These are phyloP conservation scores for Elmis aenea DNA, from an alignment of 2,888 invertebrate species.

Conservation along the genomic window DNA sequence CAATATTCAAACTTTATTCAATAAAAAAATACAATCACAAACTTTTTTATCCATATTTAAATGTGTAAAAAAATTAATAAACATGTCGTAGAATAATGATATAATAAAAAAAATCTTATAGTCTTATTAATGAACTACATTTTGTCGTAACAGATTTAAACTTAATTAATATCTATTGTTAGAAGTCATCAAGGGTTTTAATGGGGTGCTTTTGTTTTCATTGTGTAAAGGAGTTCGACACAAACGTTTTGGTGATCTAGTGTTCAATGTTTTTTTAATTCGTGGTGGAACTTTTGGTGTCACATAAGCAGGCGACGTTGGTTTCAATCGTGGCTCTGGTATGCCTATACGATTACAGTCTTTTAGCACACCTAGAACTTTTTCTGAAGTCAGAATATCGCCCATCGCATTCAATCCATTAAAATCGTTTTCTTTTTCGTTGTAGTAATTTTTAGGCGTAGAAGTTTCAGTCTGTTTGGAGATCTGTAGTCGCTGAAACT, in stretches of 20 bases:
- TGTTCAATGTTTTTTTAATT: conserved; percentile 56
- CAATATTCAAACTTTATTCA: too few relatives aligned
- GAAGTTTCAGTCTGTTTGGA: too few relatives aligned
- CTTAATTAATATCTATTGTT: neutral
- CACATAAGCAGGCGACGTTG: conserved; percentile 22
- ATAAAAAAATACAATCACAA: too few relatives aligned
- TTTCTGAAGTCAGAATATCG: too few relatives aligned
- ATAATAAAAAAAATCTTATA: too few relatives aligned
- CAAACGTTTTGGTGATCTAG: conserved; percentile 53
- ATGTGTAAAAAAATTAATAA: too few relatives aligned
- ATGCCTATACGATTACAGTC: conserved; percentile 19
- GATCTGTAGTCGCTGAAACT: too few relatives aligned
- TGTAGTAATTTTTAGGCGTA: conserved; percentile 12
- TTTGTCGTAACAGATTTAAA: neutral
- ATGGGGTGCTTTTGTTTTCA: conserved; percentile 55
- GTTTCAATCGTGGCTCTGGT: conserved; percentile 6
- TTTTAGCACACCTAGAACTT: conserved; percentile 14
- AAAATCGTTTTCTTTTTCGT: conserved; percentile 19
- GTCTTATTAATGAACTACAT: too few relatives aligned
- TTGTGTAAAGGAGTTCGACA: conserved; percentile 47
- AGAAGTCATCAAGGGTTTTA: conserved; percentile 41
- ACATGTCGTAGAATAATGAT: too few relatives aligned
- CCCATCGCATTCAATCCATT: too few relatives aligned
- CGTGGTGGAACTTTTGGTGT: conserved; percentile 48
- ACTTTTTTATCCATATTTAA: too few relatives aligned